A percentile compares a stretch with the other conserved stretches of the same genome.
phyloP scores from a whole-genome alignment of 2,797 vertebrate genomes.

The Eptatretus atami region DNA sequence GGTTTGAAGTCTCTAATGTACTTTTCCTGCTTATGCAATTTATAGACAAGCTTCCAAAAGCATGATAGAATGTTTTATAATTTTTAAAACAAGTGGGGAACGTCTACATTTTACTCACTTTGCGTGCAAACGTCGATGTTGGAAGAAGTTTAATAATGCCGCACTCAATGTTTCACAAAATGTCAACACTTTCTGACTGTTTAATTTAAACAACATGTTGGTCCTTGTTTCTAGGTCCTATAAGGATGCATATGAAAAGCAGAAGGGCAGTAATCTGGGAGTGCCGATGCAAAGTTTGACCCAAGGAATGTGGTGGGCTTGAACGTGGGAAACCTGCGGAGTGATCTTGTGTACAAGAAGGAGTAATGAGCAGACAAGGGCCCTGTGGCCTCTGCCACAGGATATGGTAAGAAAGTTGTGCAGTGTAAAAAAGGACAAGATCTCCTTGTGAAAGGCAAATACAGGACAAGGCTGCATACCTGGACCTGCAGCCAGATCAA shows the following conservation, averaged over 20 bases:
- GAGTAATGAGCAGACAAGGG: slow-evolving; percentile 35
- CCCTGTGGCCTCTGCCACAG: slow-evolving; percentile 26
- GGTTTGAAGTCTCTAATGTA: no score
- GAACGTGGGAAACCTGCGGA: slow-evolving; percentile 55
- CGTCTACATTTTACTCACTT: no score
- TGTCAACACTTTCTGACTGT: no score
- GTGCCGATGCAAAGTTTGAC: slow-evolving; percentile 29
- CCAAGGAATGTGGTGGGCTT: slow-evolving; percentile 53
- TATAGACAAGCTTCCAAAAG: no score
- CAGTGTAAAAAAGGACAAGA: slow-evolving; percentile 32
- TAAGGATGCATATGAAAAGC: slow-evolving; percentile 35
- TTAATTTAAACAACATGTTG: no score
- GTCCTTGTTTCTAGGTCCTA: slow-evolving; percentile 25
- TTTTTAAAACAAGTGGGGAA: no score
- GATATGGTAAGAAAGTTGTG: slow-evolving; percentile 28
- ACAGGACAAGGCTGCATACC: slow-evolving; percentile 27
- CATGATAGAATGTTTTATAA: no score
- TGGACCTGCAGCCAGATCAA: slow-evolving; percentile 52
- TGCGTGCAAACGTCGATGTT: no score
- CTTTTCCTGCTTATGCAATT: no score
- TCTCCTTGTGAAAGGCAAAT: slow-evolving; percentile 27
- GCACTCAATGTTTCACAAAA: no score
- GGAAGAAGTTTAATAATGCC: no score
- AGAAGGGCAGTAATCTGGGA: slow-evolving; percentile 41
- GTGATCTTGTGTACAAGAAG: slow-evolving; percentile 43